These are phyloP conservation scores for Anthrax anthrax DNA, from an alignment of 2,888 invertebrate genomes.

Conservation along the genomic window DNA sequence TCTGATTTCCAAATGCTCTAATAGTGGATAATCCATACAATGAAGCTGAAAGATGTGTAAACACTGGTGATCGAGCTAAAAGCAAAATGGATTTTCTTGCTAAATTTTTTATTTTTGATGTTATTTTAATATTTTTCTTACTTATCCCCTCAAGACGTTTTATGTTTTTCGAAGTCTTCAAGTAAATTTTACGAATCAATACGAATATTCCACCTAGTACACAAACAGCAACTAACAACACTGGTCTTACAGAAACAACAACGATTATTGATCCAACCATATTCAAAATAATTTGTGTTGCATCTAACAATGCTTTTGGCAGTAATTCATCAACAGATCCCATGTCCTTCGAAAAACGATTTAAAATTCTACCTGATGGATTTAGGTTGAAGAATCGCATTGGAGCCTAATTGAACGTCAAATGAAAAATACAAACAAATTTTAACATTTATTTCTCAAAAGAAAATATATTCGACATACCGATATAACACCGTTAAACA, in stretches of 20 bases:
- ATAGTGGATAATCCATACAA: constrained; percentile 62
- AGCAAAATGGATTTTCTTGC: background rate
- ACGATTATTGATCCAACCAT: constrained; percentile 45
- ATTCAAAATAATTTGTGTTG: constrained; percentile 38
- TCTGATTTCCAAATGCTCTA: constrained; percentile 51
- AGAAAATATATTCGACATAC: background rate
- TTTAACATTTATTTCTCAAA: constrained; percentile 7
- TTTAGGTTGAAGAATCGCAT: constrained; percentile 73
- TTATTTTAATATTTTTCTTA: constrained; percentile 26
- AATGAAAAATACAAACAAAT: constrained; percentile 17
- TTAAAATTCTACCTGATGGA: constrained; percentile 62
- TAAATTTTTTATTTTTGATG: background rate
- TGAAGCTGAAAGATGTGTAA: constrained; percentile 60
- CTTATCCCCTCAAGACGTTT: constrained; percentile 50
- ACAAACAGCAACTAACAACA: constrained; percentile 43
- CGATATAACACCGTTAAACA: constrained; percentile 42
- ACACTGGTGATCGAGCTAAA: constrained; percentile 65
- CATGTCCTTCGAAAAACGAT: constrained; percentile 73
- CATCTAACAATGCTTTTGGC: constrained; percentile 53
- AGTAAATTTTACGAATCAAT: constrained; percentile 44
- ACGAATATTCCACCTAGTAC: constrained; percentile 43
- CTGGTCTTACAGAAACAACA: constrained; percentile 45
- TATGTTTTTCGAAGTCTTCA: constrained; percentile 53
- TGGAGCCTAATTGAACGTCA: no score
- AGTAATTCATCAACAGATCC: constrained; percentile 65